Evolutionary conservation across 2,113 vertebrate species (phyloP), one percentile per base, ranked within the genome.

Genomic region (Piprites chloris): DNA sequence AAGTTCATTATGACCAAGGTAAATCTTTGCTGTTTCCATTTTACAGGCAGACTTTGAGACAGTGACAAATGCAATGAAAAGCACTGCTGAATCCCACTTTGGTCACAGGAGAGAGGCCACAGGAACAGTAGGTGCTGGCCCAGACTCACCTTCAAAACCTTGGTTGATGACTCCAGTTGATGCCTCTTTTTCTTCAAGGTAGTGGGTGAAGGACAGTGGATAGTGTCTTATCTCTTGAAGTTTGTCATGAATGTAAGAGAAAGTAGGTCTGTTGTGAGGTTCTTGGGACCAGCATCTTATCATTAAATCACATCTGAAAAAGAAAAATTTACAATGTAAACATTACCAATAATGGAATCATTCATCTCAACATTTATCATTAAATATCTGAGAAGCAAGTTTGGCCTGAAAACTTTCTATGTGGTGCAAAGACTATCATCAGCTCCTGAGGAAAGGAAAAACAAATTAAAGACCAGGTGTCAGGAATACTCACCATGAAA

Each of bases 201-300:
- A 83, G 46, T 73, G 66, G 69, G 53, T 76, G 23, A 76, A 85
- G 82, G 73, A 95, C 67, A 95, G 56, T 50, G 94, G 88, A 66
- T 90, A 87, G 20, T 75, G 53, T 87, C 87, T 96, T 89, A 98
- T 94, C 87, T 97, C 94, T 95, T 97, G 97, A 53, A 98, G 93
- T 62, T 97, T 91, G 61, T 96, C 89, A 68, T 97, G 95, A 95
- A 98, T 97, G 28, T 66, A 84, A 74, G 63, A 67, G 77, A 98
- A 98, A 77, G 91, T 89, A 62, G 98, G 97, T 88, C 98, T 97
- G 74, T 94, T 96, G 46, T 83, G 67, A 71, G 96, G 96, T 72
- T 97, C 97, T 84, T 97, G 96, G 79, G 96, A 97, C 98, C 98
- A 98, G 78, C 97, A 98, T 49, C 92, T 97, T 67, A 71, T 59